These are phyloP conservation scores for Tachycineta bicolor DNA, from an alignment of 2,113 vertebrate genomes.

Conservation along the genomic window DNA sequence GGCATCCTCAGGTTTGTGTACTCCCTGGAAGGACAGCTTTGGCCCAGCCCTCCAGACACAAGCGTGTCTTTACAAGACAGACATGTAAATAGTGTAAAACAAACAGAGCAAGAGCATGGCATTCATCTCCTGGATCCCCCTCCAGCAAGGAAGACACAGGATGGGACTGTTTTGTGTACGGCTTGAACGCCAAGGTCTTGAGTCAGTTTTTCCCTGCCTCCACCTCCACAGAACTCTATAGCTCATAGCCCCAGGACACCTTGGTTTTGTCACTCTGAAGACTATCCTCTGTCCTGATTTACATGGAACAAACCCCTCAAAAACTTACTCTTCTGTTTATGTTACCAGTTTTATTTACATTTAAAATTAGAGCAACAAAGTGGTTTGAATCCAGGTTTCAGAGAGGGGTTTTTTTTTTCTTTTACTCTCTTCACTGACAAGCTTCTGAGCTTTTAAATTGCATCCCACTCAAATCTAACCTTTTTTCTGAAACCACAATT, in stretches of 20 bases:
- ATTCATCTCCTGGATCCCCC: background rate
- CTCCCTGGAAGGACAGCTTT: background rate
- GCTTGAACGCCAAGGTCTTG: background rate
- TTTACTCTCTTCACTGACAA: background rate
- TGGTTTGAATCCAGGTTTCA: background rate
- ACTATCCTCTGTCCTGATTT: background rate
- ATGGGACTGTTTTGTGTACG: constrained; percentile 1
- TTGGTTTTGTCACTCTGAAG: background rate
- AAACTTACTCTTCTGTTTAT: background rate
- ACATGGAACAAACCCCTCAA: background rate
- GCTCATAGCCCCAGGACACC: background rate
- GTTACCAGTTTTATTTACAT: background rate
- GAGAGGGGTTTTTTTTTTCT: background rate
- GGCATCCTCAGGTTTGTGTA: background rate
- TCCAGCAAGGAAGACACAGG: background rate
- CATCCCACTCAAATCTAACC: background rate
- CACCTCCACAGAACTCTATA: background rate
- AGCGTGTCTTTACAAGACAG: constrained; percentile 33
- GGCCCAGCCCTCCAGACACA: constrained; percentile 15
- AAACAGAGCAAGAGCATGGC: background rate
- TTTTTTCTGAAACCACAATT: background rate
- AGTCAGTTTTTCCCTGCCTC: constrained; percentile 28
- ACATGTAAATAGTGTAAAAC: constrained; percentile 22
- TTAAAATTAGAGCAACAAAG: background rate
- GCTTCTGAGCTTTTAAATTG: background rate